Conservation (phyloP, 2,888 invertebrate genomes). For the Aphidius colemani region DNA sequence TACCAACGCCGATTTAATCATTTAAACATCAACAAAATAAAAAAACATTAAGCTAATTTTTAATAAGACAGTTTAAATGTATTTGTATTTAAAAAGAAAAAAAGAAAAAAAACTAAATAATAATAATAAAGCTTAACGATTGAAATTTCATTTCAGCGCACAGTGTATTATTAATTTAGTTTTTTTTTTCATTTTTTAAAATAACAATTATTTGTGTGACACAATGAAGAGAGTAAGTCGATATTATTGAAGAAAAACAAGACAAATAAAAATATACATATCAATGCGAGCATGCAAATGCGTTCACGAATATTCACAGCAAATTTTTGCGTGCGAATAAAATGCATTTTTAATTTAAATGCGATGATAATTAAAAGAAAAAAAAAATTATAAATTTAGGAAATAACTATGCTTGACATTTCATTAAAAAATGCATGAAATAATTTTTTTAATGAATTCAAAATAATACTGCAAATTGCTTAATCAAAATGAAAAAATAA, state of each 20-base stretch:
- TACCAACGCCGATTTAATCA: constrained; percentile 49
- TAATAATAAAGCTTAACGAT: too few species aligned
- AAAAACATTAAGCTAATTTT: neutral
- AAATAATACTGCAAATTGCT: neutral
- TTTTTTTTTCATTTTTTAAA: too few species aligned
- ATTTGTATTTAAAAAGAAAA: constrained; percentile 4
- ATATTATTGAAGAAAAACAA: constrained; percentile 6
- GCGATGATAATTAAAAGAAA: too few species aligned
- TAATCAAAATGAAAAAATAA: neutral
- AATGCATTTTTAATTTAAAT: neutral
- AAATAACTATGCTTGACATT: too few species aligned
- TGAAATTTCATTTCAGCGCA: too few species aligned
- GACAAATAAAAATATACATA: neutral
- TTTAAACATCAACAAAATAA: neutral
- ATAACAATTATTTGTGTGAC: neutral
- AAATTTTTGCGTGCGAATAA: neutral
- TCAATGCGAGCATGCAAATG: constrained; percentile 6
- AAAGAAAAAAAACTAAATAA: too few species aligned
- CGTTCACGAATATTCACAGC: too few species aligned
- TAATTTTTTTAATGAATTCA: neutral
- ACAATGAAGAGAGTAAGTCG: neutral
- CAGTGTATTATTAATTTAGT: too few species aligned
- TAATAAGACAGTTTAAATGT: neutral
- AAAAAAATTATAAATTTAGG: too few species aligned
- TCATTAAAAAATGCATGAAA: neutral